phyloP scores from a whole-genome alignment of 2,888 invertebrate genomes.

The Pseudococcus viburni region DNA sequence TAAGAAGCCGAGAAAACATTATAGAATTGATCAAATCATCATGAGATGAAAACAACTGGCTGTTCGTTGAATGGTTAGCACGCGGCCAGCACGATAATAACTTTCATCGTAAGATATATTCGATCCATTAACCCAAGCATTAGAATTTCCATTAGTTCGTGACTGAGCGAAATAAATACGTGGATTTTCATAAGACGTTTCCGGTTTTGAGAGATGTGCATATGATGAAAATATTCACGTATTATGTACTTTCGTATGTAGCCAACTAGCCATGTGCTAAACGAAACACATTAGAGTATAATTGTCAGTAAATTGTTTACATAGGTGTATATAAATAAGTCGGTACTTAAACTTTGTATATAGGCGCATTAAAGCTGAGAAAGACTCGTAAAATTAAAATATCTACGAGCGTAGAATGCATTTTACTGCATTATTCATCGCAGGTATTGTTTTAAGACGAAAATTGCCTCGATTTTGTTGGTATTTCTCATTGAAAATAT shows the following conservation, averaged over 20 bases:
- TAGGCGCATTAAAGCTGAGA: not conserved
- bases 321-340: not conserved
- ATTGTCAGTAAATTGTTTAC: not conserved
- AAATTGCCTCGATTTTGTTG: not conserved
- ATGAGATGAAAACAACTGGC: not conserved
- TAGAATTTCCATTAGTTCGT: slow-evolving; percentile 28
- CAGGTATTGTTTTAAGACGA: not conserved
- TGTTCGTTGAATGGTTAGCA: not conserved
- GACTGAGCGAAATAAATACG: not conserved
- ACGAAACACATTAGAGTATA: not conserved
- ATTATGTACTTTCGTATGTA: not conserved
- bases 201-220: not conserved
- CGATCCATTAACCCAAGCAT: not conserved
- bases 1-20: not conserved
- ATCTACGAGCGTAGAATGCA: not conserved
- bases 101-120: not conserved
- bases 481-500: too few relatives aligned
- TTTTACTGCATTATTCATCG: not conserved
- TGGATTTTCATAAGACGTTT: slow-evolving; percentile 9
- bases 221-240: not conserved
- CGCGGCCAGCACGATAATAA: not conserved
- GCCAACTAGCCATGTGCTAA: not conserved
- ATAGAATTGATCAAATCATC: not conserved
- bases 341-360: not conserved
- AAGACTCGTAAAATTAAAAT: not conserved